phyloP scores from a whole-genome alignment of 2,797 vertebrate genomes.

The Hapalemur alaotrensis region DNA sequence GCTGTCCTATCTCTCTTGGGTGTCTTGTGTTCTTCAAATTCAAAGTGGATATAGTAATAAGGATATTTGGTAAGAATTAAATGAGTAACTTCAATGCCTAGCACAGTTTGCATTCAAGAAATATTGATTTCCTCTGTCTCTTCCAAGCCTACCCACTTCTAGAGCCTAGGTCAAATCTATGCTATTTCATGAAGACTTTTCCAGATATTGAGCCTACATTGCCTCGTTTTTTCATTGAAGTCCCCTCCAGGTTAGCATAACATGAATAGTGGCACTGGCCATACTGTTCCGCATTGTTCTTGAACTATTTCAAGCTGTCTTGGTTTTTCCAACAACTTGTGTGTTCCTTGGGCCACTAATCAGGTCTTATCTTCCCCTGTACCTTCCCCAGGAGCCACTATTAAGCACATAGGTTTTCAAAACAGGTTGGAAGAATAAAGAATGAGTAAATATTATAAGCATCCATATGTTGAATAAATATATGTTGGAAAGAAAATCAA shows the following conservation, averaged over 20 bases:
- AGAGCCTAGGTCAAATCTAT: neutral
- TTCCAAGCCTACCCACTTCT: neutral
- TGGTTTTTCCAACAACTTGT: neutral
- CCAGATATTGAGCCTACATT: neutral
- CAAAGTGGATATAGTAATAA: neutral
- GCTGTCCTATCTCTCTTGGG: neutral
- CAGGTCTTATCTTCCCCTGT: neutral
- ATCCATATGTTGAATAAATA: neutral
- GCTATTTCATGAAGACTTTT: constrained; percentile 8
- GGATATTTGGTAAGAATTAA: neutral
- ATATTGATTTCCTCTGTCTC: neutral
- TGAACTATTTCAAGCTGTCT: neutral
- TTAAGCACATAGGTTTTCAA: neutral
- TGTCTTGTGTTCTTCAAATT: neutral
- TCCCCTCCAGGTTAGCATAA: neutral
- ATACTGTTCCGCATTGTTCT: neutral
- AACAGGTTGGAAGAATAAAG: neutral
- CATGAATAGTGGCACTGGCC: neutral
- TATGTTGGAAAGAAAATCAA: neutral
- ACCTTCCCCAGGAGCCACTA: neutral
- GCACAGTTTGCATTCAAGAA: neutral
- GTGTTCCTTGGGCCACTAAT: neutral
- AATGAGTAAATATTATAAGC: neutral
- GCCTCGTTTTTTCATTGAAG: neutral
- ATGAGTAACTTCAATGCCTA: neutral